Conservation (phyloP, 2,113 vertebrate genomes). For the Cephalopterus ornatus region DNA sequence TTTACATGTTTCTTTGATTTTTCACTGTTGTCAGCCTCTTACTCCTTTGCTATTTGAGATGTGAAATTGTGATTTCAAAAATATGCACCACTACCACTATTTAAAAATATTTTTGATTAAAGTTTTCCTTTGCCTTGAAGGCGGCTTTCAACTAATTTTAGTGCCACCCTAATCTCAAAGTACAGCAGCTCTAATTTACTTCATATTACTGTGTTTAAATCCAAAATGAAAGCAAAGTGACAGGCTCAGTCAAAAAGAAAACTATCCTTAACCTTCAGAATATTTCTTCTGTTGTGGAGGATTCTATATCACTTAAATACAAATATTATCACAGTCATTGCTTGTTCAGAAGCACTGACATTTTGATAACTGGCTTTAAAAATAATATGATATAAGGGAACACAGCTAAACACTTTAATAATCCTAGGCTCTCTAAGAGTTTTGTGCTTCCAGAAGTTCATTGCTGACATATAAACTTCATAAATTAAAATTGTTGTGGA, state of each 20-base stretch:
- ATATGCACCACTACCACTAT: conserved; percentile 3
- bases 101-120: conserved; percentile 53
- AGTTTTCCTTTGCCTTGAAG: conserved; percentile 61
- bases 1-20: not conserved
- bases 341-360: not conserved
- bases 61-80: not conserved
- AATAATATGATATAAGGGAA: not conserved
- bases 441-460: not conserved
- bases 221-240: conserved; percentile 35
- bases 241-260: conserved; percentile 1
- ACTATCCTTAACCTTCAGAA: not conserved
- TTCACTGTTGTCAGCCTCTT: not conserved
- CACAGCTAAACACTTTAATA: not conserved
- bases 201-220: conserved; percentile 51
- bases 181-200: not conserved
- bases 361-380: not conserved
- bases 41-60: not conserved
- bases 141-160: conserved; percentile 42
- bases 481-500: too few species aligned
- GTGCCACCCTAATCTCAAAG: conserved; percentile 32
- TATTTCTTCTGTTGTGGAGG: not conserved
- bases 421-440: not conserved
- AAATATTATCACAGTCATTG: not conserved
- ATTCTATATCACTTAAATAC: not conserved
- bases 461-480: not conserved